phyloP scores from a whole-genome alignment of 2,113 vertebrate species.

The Anas platyrhynchos region DNA sequence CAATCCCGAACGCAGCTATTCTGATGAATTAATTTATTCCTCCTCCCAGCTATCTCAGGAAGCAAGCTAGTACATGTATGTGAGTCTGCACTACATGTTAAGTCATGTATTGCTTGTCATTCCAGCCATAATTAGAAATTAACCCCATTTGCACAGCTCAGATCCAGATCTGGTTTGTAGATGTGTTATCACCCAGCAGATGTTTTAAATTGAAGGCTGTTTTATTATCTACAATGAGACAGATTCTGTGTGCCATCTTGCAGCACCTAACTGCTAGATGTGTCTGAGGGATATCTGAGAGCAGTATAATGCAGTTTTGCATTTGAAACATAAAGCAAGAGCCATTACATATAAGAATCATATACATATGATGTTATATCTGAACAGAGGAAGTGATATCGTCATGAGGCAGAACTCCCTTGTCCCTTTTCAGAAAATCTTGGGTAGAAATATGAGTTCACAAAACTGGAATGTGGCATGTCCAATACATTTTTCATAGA shows the following conservation, averaged over 20 bases:
- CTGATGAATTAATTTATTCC: background rate
- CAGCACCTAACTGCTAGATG: background rate
- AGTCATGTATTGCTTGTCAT: background rate
- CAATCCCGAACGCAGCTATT: background rate
- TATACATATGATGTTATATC: background rate
- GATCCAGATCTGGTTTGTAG: background rate
- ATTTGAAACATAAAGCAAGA: background rate
- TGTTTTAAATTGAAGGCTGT: background rate
- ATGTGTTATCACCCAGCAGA: background rate
- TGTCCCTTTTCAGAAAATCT: background rate
- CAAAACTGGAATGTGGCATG: background rate
- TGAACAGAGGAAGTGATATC: background rate
- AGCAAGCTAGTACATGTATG: fast-evolving
- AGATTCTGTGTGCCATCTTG: background rate
- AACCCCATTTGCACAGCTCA: background rate
- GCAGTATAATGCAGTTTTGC: background rate
- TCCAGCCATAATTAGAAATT: background rate
- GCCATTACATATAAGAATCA: background rate
- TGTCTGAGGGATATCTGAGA: background rate
- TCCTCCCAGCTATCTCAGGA: background rate
- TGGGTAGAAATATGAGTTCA: background rate
- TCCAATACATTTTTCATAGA: background rate
- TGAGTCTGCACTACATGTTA: fast-evolving
- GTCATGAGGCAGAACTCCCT: background rate
- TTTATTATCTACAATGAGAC: background rate